Evolutionary conservation across 2,113 vertebrate species (phyloP).

Genomic region (Callopanchax toddi): DNA sequence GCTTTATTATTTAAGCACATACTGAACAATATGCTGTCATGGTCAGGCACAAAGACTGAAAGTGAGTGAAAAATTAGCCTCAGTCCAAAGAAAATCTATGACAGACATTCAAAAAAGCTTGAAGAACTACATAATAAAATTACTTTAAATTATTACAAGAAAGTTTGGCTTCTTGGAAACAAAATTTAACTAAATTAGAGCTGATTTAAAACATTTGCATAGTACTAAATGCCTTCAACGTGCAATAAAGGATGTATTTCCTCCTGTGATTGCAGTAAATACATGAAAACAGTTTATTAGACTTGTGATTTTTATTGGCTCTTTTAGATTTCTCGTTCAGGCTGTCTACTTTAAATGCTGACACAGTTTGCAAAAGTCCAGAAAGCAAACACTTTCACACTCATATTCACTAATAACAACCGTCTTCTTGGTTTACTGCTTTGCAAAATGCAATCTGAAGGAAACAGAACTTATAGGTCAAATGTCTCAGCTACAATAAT

Average conservation of each 20-base stretch:
- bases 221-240: conserved; percentile 17
- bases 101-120: not conserved
- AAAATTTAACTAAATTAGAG: not conserved
- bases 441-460: not conserved
- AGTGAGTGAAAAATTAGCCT: not conserved
- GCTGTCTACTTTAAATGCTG: too few relatives aligned
- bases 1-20: too few relatives aligned
- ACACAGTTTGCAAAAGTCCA: too few relatives aligned
- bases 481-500: conserved; percentile 35
- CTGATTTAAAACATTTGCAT: not conserved
- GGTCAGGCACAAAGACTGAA: not conserved
- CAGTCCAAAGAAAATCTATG: not conserved
- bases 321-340: conserved; percentile 18
- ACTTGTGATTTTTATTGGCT: conserved; percentile 28
- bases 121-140: not conserved
- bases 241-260: too few relatives aligned
- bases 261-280: too few relatives aligned
- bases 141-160: not conserved
- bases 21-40: not conserved
- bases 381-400: too few relatives aligned
- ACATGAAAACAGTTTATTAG: conserved; percentile 48
- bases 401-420: conserved; percentile 8
- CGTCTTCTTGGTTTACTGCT: not conserved
- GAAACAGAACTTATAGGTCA: conserved; percentile 15
- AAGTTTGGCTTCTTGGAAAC: not conserved